Conservation (phyloP, 2,113 vertebrate genomes). For the Murina feae region DNA sequence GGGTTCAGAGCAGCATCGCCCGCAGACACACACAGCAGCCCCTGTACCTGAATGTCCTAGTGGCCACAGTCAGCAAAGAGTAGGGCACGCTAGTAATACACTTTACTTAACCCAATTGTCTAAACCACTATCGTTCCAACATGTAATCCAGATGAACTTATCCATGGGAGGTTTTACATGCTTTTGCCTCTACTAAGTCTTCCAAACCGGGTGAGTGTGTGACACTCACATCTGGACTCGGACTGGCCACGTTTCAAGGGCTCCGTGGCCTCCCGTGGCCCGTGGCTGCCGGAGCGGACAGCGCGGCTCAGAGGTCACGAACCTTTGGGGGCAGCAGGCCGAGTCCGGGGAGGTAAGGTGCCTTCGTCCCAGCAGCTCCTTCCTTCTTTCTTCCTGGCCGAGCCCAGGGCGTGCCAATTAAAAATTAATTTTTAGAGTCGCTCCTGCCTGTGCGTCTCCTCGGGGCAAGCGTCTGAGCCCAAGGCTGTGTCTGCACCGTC, state of each 20-base stretch:
- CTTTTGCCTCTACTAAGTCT: fast-evolving
- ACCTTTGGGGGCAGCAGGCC: neutral
- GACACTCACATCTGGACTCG: fast-evolving
- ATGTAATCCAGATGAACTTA: neutral
- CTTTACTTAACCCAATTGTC: neutral
- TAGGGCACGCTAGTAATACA: neutral
- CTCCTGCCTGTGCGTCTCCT: neutral
- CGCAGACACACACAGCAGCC: fast-evolving
- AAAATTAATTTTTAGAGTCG: neutral
- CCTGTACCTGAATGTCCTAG: fast-evolving
- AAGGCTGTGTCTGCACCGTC: neutral
- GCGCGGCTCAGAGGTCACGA: fast-evolving
- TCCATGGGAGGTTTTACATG: neutral
- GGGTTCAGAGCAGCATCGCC: fast-evolving
- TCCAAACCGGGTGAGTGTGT: neutral
- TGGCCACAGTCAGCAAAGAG: neutral
- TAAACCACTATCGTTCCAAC: neutral
- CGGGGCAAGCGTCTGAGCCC: neutral
- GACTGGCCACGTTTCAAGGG: fast-evolving
- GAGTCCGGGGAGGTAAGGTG: neutral
- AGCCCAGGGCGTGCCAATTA: neutral
- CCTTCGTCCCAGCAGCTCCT: neutral
- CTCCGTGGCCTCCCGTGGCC: fast-evolving
- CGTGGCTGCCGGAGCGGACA: fast-evolving
- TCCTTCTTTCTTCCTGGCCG: neutral